A percentile compares a stretch with the other conserved stretches of the same genome.
phyloP scores from a whole-genome alignment of 1,140 invertebrate species.

The Caenorhabditis remanei region DNA sequence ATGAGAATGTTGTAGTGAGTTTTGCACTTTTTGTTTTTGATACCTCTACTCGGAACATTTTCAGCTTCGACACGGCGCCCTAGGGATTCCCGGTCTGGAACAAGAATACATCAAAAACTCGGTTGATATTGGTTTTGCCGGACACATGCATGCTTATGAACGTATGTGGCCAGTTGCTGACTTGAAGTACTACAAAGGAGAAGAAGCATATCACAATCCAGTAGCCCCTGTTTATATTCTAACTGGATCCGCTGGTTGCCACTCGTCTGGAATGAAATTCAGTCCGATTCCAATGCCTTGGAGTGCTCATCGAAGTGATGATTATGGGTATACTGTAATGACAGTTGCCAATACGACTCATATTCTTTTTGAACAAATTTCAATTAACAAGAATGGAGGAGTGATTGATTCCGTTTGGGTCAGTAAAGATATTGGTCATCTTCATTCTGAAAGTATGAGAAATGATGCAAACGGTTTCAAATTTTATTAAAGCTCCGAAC shows the following conservation, averaged over 20 bases:
- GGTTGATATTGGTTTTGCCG: conserved; percentile 92
- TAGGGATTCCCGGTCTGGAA: conserved; percentile 82
- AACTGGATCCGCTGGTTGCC: conserved; percentile 88
- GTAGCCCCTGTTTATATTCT: conserved; percentile 91
- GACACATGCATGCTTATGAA: conserved; percentile 95
- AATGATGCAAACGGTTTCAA: background rate
- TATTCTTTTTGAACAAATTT: conserved; percentile 92
- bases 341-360: conserved; percentile 88
- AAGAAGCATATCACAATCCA: conserved; percentile 88
- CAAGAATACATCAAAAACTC: conserved; percentile 87
- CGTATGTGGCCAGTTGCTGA: conserved; percentile 82
- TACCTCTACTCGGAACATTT: background rate
- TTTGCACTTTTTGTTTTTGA: background rate
- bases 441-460: background rate
- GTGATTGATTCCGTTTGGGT: conserved; percentile 18
- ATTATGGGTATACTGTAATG: conserved; percentile 93
- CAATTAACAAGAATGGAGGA: conserved; percentile 75
- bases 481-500: background rate
- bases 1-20: conserved; percentile 78
- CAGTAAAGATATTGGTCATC: background rate
- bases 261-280: conserved; percentile 68
- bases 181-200: conserved; percentile 83
- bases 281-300: conserved; percentile 60
- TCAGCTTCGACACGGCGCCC: conserved; percentile 68
- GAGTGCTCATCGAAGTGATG: conserved; percentile 82